Evolutionary conservation across 2,888 invertebrate species (phyloP).

Genomic region (Graphium colonna): DNA sequence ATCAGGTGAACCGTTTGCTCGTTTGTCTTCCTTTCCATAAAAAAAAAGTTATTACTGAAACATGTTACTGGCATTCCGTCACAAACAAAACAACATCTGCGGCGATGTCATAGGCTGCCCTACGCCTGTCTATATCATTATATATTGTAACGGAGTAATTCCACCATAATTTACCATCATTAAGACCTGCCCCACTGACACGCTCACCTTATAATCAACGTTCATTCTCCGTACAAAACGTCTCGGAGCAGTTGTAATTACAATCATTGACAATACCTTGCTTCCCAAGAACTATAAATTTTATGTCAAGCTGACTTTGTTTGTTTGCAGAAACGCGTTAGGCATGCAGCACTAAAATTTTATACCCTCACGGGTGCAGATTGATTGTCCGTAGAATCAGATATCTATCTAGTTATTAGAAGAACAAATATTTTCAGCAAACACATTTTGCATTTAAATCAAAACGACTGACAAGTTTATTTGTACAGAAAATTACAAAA

Average conservation of each 20-base stretch:
- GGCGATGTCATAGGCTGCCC: conserved; percentile 25
- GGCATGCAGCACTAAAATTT: no score
- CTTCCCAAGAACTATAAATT: conserved; percentile 17
- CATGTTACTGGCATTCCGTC: background rate
- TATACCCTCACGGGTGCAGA: no score
- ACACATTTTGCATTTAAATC: conserved; percentile 3
- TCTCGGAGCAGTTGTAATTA: conserved; percentile 30
- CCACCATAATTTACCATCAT: conserved; percentile 47
- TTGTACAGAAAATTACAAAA: no score
- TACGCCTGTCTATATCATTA: conserved; percentile 25
- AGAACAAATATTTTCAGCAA: background rate
- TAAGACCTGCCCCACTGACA: conserved; percentile 43
- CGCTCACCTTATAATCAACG: conserved; percentile 46
- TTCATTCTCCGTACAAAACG: conserved; percentile 38
- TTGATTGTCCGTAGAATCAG: no score
- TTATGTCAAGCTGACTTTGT: no score
- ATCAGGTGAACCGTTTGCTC: no score
- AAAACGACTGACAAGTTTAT: no score
- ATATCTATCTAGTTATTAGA: no score
- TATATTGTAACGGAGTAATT: conserved; percentile 36
- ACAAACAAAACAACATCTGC: conserved; percentile 24
- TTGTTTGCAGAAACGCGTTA: no score
- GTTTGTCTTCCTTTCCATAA: no score
- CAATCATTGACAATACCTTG: conserved; percentile 23
- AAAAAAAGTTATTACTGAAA: background rate